Base-by-base conservation (phyloP, 1,140 invertebrate species). In the Tetramorium alpestre region DNA sequence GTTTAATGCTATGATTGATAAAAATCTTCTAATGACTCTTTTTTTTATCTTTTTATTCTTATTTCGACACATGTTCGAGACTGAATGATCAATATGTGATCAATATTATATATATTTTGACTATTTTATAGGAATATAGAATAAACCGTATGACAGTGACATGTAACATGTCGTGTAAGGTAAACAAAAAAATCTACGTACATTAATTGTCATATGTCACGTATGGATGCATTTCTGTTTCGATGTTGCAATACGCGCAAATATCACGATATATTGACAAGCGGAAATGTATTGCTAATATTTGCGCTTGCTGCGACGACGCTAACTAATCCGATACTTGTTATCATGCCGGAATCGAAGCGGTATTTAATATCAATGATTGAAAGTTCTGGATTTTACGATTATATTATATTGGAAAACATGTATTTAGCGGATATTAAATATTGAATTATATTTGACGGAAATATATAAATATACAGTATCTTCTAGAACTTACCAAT, bases 261-360 rank as follows among this genome's bases (percentile, higher is more conserved):
- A 88, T 69, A 78, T 72, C 49, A 47, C 56, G 64, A 69, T 11
- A 16, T 88, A 69, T 70, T 56, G 88, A 88, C 87, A 60, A 51
- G 16, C 69, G 58, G 49, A 77, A 89, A 88, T 67, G 81, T 73
- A 86, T 86, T 69, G 81, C 84, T 89, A 86, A 89, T 89, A 88
- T 89, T 89, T 89, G 87, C 81, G 44, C 28, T 62, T 47, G 60
- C 67, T 41, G 72, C 64, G 60, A 60, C 25, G 47, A 38, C 38
- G 28, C 22, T 25, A 62, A 88, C 28, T 81, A 62, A 73, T 78
- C 49, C 22, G 62, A 88, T 85, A 80, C 73, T 85, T 58, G 87
- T 85, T 85, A 88, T 60, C 22, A 25, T 28, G 54, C 11, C 38
- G 38, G 16, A 54, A 69, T 64, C 47, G 86, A 58, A 76, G 16